Base-by-base conservation (phyloP, 2,113 vertebrate species). In the Columba janthina region DNA sequence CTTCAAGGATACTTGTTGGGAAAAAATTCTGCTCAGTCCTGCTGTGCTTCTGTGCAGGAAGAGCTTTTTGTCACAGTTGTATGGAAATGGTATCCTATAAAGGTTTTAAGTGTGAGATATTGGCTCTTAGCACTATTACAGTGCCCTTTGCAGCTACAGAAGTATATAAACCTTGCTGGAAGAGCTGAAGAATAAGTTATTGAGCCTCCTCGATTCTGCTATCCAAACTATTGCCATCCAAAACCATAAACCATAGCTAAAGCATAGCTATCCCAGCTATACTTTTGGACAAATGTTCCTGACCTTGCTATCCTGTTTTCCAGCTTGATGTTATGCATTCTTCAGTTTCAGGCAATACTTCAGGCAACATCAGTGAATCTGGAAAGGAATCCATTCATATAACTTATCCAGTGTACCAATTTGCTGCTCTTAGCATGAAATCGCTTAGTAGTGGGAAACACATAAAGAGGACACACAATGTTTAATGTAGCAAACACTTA, bases 401-500 rank as follows among this genome's bases (percentile, higher is more conserved):
- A 90, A 75, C 60, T 89, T 82, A 72, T 44, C 38, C 53, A 76
- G 44, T 0, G 0, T 53, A 82, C 78, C 77, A 71, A 66, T 69
- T 69, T 66, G 61, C 85, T 88, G 85, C 58, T 82, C 31, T 83
- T 40, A 31, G 34, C 54, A 15, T 66, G 54, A 90, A 94, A 90
- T 58, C 50, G 40, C 44, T 83, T 40, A 36, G 54, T 73, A 75
- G 62, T 76, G 50, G 88, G 71, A 95, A 88, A 79, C 66, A 76
- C 22, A 90, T 51, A 66, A 66, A 83, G 60, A 92, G 38, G 65
- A 91, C 65, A 74, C 34, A 54, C 19, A 53, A 34, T 42, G 36
- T 77, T 92, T 90, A 93, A 86, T 40, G 67, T 48, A 92, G 56
- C 60, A 88, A 93, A 76, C 29, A 51, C 26, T 88, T 85, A 12